Evolutionary conservation across 2,888 invertebrate species (phyloP), one percentile per base, ranked within the genome.

Genomic region (Aproaerema taeniolella): DNA sequence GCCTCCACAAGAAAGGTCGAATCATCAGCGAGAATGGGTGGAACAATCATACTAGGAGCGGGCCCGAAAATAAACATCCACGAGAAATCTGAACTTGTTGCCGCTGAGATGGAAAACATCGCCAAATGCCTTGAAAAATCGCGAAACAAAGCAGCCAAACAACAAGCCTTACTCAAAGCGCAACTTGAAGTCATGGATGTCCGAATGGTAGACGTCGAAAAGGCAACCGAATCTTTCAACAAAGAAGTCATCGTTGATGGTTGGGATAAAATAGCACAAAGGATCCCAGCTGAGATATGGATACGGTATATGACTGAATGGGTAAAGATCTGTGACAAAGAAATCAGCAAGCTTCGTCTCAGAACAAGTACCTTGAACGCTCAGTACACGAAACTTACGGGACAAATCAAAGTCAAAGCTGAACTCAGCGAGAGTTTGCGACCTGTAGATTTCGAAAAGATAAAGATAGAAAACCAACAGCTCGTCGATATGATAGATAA

Each of bases 381-480:
- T 0, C 88, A 88, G 44, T 85, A 82, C 52, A 78, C 68, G 28
- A 89, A 89, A 59, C 59, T 90, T 0, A 88, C 85, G 43, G 71
- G 81, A 0, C 88, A 89, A 45, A 79, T 91, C 1, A 69, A 78
- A 17, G 76, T 88, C 4, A 89, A 90, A 46, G 74, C 81, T 3
- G 90, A 90, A 53, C 54, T 91, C 0, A 89, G 89, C 9, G 89
- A 90, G 43, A 85, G 80, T 32, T 61, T 92, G 1, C 76, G 88
- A 36, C 85, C 89, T 0, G 88, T 91, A 0, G 92, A 92, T 58
- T 91, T 91, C 48, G 89, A 91, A 17, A 89, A 90, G 54, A 53
- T 91, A 2, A 78, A 81, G 49, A 91, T 92, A 17, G 89, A 91
- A 51, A 91, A 91, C 52, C 53, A 79, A 2, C 85, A 88, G 53